A percentile compares a stretch with the other conserved stretches of the same genome.
These are phyloP conservation scores for Periophthalmodon schlosseri DNA, from an alignment of 2,113 vertebrate genomes.

Conservation along the genomic window DNA sequence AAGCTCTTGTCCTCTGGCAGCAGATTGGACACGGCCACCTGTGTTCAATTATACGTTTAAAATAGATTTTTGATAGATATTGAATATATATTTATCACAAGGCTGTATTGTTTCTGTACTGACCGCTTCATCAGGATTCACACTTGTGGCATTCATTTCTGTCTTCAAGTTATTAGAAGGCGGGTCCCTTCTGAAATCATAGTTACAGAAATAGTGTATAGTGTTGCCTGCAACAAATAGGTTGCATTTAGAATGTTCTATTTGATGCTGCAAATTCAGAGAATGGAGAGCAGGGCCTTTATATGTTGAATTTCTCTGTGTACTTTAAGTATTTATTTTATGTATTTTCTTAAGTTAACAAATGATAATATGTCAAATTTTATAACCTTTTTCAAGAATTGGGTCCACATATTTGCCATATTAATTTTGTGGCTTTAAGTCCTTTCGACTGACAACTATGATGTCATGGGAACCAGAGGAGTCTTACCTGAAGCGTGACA, in stretches of 20 bases:
- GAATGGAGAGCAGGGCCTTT: too few species aligned
- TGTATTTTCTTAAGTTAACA: too few species aligned
- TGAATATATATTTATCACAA: neutral
- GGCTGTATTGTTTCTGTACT: constrained; percentile 7
- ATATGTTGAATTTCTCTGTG: too few species aligned
- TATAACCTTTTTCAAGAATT: too few species aligned
- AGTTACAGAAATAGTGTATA: neutral
- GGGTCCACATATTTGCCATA: too few species aligned
- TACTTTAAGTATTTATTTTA: too few species aligned
- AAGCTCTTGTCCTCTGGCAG: constrained; percentile 47
- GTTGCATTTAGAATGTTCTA: too few species aligned
- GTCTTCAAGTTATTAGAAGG: constrained; percentile 4
- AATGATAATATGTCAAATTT: too few species aligned
- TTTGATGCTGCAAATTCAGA: too few species aligned
- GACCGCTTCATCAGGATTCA: constrained; percentile 29
- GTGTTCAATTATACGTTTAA: neutral
- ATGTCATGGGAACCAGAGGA: neutral
- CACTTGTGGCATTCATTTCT: neutral
- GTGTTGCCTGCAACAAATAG: neutral
- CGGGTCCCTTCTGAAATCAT: constrained; percentile 42
- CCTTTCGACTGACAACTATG: too few species aligned
- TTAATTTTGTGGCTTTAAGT: too few species aligned
- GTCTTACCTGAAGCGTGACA: constrained; percentile 60
- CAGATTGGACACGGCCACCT: constrained; percentile 40
- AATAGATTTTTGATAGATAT: neutral